phyloP scores from a whole-genome alignment of 2,888 invertebrate species.

The Oscheius myriophilus region DNA sequence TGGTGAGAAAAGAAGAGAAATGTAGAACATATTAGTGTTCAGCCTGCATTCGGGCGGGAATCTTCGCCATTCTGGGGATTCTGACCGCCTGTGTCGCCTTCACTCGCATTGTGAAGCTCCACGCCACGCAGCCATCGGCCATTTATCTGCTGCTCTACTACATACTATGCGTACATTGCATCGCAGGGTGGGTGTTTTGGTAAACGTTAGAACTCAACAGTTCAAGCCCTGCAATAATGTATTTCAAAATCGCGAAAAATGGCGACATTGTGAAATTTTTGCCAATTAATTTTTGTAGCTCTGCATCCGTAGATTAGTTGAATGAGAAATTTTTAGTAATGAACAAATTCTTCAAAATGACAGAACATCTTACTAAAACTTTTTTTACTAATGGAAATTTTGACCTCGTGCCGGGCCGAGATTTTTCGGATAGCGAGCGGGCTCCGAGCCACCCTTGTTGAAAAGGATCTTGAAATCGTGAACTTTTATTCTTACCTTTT shows the following conservation, averaged over 20 bases:
- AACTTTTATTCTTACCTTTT: no score
- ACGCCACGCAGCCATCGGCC: slow-evolving; percentile 44
- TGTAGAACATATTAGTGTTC: background rate
- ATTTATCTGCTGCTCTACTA: slow-evolving; percentile 53
- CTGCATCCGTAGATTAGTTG: no score
- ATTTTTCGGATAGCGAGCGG: no score
- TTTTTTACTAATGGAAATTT: no score
- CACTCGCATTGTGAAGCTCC: slow-evolving; percentile 42
- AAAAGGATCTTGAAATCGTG: no score
- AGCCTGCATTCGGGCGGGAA: slow-evolving; percentile 48
- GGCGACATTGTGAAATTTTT: no score
- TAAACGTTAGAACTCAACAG: background rate
- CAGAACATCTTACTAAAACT: no score
- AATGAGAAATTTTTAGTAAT: no score
- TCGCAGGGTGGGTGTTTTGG: slow-evolving; percentile 45
- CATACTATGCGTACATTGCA: slow-evolving; percentile 50
- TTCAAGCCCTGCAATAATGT: background rate
- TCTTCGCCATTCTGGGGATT: slow-evolving; percentile 40
- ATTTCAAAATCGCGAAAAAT: background rate
- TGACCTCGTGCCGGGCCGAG: no score
- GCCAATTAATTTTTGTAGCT: no score
- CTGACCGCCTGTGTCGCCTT: slow-evolving; percentile 45
- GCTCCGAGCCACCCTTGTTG: no score
- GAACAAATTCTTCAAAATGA: no score
- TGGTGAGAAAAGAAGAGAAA: background rate